These are phyloP conservation scores for Alouatta caraya DNA, from an alignment of 2,797 vertebrate species.

Conservation along the genomic window DNA sequence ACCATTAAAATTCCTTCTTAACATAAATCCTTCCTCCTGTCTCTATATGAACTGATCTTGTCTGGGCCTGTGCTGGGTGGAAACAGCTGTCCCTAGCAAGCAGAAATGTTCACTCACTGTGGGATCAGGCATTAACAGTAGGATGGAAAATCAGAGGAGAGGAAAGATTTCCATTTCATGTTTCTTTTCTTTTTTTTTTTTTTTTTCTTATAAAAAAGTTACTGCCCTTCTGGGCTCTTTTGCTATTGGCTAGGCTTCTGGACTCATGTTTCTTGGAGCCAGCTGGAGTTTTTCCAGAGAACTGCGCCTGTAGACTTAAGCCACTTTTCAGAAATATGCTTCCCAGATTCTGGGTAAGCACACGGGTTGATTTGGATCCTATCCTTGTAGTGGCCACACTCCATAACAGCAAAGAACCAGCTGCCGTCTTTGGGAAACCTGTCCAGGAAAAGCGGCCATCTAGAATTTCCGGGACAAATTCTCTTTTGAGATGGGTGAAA, in stretches of 20 bases:
- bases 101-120: background rate
- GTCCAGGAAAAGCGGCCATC: conserved; percentile 77
- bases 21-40: background rate
- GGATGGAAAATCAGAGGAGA: conserved; percentile 64
- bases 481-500: conserved; percentile 79
- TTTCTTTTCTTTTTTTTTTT: background rate
- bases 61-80: background rate
- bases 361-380: conserved; percentile 39
- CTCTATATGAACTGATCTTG: background rate
- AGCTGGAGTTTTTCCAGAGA: conserved; percentile 63
- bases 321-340: conserved; percentile 55
- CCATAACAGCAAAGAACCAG: conserved; percentile 58
- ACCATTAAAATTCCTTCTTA: conserved; percentile 8
- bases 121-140: conserved; percentile 49
- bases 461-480: conserved; percentile 80
- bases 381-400: conserved; percentile 39
- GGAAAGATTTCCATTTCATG: conserved; percentile 52
- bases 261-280: conserved; percentile 54
- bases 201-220: conserved; percentile 7
- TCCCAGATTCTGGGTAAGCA: conserved; percentile 59
- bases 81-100: conserved; percentile 53
- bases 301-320: conserved; percentile 31
- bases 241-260: conserved; percentile 47
- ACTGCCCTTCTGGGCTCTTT: conserved; percentile 48
- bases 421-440: conserved; percentile 71